These are phyloP conservation scores for Nymphicus hollandicus DNA, from an alignment of 2,113 vertebrate genomes.

Conservation along the genomic window DNA sequence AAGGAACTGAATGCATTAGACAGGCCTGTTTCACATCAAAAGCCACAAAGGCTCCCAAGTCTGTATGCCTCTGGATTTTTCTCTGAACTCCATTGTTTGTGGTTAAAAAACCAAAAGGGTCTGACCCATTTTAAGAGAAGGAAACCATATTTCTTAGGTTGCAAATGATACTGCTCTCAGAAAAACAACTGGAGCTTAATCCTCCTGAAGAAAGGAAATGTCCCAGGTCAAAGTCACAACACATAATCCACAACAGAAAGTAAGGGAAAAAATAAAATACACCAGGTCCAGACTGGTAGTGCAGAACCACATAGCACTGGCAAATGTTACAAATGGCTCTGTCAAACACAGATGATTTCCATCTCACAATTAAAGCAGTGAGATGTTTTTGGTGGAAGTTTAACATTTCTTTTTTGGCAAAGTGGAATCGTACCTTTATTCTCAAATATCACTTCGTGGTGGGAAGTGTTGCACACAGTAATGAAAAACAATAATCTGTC, in stretches of 20 bases:
- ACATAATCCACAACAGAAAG: background rate
- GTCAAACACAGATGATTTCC: constrained; percentile 35
- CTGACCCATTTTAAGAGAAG: constrained; percentile 49
- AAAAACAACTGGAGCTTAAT: constrained; percentile 2
- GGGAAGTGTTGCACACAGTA: constrained; percentile 3
- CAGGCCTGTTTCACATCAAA: constrained; percentile 50
- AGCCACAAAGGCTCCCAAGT: constrained; percentile 47
- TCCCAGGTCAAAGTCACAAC: constrained; percentile 22
- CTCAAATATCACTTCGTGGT: constrained; percentile 8
- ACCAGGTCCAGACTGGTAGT: background rate
- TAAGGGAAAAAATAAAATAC: background rate
- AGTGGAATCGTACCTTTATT: constrained; percentile 23
- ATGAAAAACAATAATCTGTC: constrained; percentile 45
- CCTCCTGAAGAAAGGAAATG: constrained; percentile 5
- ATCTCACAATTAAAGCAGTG: background rate
- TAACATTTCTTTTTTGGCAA: background rate
- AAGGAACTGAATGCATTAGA: constrained; percentile 42
- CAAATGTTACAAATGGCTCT: background rate
- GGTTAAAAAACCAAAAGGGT: constrained; percentile 40
- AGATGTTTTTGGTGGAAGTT: constrained; percentile 6
- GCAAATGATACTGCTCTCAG: background rate
- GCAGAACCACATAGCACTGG: background rate
- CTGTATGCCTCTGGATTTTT: constrained; percentile 12
- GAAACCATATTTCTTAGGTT: constrained; percentile 49
- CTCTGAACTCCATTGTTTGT: constrained; percentile 40